Percentiles rank a stretch among this genome's conserved stretches.
Conservation (phyloP, 2,888 invertebrate genomes). For the Drosophila parthenogenetica region DNA sequence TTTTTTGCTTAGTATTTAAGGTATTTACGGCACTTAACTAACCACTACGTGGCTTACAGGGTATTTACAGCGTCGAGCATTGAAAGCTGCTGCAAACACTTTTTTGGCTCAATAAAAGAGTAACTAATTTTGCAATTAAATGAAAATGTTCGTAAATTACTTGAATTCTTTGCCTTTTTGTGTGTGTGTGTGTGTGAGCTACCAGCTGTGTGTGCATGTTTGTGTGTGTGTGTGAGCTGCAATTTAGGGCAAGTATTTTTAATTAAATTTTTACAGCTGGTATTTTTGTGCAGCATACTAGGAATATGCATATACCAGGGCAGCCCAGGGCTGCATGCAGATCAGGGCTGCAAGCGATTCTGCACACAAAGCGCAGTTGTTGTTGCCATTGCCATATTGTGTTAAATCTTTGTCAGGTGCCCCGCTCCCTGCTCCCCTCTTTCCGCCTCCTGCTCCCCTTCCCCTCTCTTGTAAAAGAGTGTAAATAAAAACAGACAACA, state of each 20-base stretch:
- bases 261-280: conserved; percentile 67
- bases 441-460: background rate
- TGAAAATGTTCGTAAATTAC: conserved; percentile 64
- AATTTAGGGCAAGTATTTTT: conserved; percentile 76
- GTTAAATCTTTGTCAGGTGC: conserved; percentile 38
- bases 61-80: conserved; percentile 9
- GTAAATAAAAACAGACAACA: conserved; percentile 7
- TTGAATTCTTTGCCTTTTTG: conserved; percentile 58
- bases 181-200: conserved; percentile 6
- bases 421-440: background rate
- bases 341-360: background rate
- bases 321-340: conserved; percentile 30
- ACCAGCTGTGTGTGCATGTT: conserved; percentile 5
- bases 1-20: too few relatives aligned
- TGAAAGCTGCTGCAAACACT: background rate
- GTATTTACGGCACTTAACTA: too few relatives aligned
- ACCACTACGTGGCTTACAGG: conserved; percentile 3
- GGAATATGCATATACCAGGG: conserved; percentile 19
- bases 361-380: conserved; percentile 16
- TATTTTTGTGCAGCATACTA: conserved; percentile 38
- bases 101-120: conserved; percentile 29
- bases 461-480: conserved; percentile 6
- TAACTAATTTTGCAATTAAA: conserved; percentile 76
- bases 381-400: conserved; percentile 29
- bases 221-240: conserved; percentile 22